Evolutionary conservation across 2,113 vertebrate species (phyloP).

Genomic region (Osmerus eperlanus): DNA sequence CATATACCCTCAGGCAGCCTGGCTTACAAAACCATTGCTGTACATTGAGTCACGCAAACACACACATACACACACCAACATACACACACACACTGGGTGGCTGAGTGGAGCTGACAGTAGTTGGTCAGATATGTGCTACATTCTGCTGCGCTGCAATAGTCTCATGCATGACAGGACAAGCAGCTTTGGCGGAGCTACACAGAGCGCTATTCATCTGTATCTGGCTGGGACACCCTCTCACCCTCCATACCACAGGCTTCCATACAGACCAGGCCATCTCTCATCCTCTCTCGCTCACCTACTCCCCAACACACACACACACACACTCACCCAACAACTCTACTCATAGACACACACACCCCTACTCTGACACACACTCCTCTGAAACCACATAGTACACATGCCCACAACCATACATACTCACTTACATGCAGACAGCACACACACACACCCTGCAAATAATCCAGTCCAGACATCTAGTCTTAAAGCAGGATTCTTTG

Average conservation of each 20-base stretch:
- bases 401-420: no score
- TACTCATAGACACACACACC: neutral
- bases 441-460: conserved; percentile 21
- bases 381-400: no score
- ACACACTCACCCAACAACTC: neutral
- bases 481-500: conserved; percentile 71
- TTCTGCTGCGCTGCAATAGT: conserved; percentile 53
- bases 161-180: conserved; percentile 69
- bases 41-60: conserved; percentile 47
- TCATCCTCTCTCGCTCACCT: no score
- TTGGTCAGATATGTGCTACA: conserved; percentile 59
- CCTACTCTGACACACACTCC: neutral
- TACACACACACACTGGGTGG: neutral
- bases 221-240: conserved; percentile 39
- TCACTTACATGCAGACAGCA: neutral
- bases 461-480: conserved; percentile 50
- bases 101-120: conserved; percentile 37
- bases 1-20: conserved; percentile 21
- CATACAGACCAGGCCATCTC: no score
- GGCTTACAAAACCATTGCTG: conserved; percentile 59
- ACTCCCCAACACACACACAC: neutral
- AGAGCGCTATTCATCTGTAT: conserved; percentile 62
- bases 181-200: conserved; percentile 62
- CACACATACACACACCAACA: neutral
- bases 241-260: neutral